Evolutionary conservation across 2,888 invertebrate species (phyloP).

Genomic region (Drosophila nr. fundita): DNA sequence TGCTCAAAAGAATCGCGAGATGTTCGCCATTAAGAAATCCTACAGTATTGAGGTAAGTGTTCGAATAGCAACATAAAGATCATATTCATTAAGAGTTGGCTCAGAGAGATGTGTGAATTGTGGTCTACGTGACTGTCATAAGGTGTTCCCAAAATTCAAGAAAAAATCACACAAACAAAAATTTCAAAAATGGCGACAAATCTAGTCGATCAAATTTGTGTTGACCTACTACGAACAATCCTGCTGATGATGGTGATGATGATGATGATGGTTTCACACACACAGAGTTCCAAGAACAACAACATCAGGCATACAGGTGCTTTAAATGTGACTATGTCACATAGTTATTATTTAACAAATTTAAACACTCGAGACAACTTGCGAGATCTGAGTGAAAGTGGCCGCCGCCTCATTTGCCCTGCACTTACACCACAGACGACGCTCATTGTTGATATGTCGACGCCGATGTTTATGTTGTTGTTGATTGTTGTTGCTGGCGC

Average conservation of each 20-base stretch:
- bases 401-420: conserved; percentile 61
- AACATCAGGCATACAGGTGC: conserved; percentile 25
- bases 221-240: conserved; percentile 43
- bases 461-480: conserved; percentile 42
- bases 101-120: background rate
- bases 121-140: conserved; percentile 72
- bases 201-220: background rate
- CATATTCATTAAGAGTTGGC: background rate
- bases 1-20: conserved; percentile 96
- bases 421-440: conserved; percentile 67
- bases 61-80: conserved; percentile 12
- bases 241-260: conserved; percentile 7
- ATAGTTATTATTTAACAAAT: conserved; percentile 79
- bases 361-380: conserved; percentile 25
- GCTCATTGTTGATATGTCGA: conserved; percentile 66
- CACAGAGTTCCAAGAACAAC: conserved; percentile 28
- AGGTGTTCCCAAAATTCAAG: conserved; percentile 45
- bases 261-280: background rate
- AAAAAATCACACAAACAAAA: background rate
- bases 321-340: conserved; percentile 31
- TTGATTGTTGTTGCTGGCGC: conserved; percentile 29
- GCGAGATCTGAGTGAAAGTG: conserved; percentile 66
- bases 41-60: conserved; percentile 97
- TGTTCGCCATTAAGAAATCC: conserved; percentile 98
- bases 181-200: background rate